Evolutionary conservation across 2,888 invertebrate species (phyloP), one percentile per base, ranked within the genome.

Genomic region (Sarcophaga variegata): DNA sequence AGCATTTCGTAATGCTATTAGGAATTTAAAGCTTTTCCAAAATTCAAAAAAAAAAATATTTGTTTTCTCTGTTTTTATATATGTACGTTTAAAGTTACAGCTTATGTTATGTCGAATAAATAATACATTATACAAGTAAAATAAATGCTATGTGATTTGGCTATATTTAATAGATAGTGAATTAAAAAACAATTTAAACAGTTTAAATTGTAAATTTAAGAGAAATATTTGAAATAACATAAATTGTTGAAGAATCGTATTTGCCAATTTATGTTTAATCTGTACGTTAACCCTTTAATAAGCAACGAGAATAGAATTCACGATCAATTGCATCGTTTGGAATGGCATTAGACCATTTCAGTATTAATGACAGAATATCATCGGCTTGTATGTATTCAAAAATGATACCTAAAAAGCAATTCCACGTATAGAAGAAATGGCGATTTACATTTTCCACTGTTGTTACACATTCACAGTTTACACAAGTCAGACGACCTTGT

Each of bases 341-440:
- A 89, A 93, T 93, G 63, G 90, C 90, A 67, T 92, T 90, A 17
- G 93, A 92, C 92, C 93, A 94, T 87, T 93, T 93, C 59, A 92
- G 90, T 60, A 93, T 91, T 86, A 93, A 74, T 6, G 92, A 91
- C 69, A 93, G 88, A 60, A 93, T 92, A 54, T 92, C 92, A 2
- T 87, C 88, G 5, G 92, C 89, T n/a, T 91, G 88, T 88, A 94
- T 88, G 88, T 92, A 91, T 82, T 93, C 93, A 79, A 93, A 83
- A 1, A 91, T 91, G 70, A 92, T 91, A 78, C 91, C 92, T 0
- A 93, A 90, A 81, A 93, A 93, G 78, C 92, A 92, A 84, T 92
- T 93, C 93, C 93, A 93, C n/a, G 92, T 93, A 86, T 93, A 93
- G 88, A 93, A 93, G 78, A 92, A 93, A 85, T 93, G 92, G 0